Evolutionary conservation across 2,797 vertebrate species (phyloP), one percentile per base, ranked within the genome.

Genomic region (Rhabdophis nuchalis): DNA sequence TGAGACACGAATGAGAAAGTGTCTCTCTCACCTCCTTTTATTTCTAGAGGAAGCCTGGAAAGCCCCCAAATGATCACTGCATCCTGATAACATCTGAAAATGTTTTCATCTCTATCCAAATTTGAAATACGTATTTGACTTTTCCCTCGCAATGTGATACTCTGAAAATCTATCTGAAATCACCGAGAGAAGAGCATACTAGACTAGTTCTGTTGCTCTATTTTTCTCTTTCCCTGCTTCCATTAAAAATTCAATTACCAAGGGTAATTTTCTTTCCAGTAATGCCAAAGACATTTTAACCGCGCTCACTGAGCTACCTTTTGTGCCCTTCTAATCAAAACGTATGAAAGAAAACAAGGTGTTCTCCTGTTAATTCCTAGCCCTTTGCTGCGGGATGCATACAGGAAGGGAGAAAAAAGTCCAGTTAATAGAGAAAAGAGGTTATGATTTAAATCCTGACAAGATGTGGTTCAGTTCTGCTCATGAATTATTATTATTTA

Each of bases 171-270:
- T 46, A 23, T 32, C 58, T 91, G 60, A 20, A 27, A 77, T 56
- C 11, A 23, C 14, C 20, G 8, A 50, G 8, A 53, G 41, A 92
- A 61, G 36, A 92, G 89, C 23, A 86, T 25, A 86, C 56, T 18
- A 27, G 57, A 52, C 89, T 89, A 52, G 82, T 10, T 16, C 53
- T 60, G n/a, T 86, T 77, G 53, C 36, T 77, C 56, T 87, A 60
- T 91, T 93, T 89, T 87, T 64, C 60, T 61, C 64, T 72, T 86
- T 85, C 68, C 23, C 82, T 10, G 56, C 50, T 82, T 50, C 85
- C 46, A 93, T 90, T 93, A 92, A 92, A 91, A 91, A 87, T 87
- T 86, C 93, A 87, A 90, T 92, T 92, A 92, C 89, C 54, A 85
- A 89, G 85, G 61, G 90, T 91, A 77, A 91, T 91, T 93, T 93